Evolutionary conservation across 37 sponge, comb jelly and placozoan genomes (phyloP), one percentile per base, ranked within the genome.

Genomic region (Oscarella lobularis): DNA sequence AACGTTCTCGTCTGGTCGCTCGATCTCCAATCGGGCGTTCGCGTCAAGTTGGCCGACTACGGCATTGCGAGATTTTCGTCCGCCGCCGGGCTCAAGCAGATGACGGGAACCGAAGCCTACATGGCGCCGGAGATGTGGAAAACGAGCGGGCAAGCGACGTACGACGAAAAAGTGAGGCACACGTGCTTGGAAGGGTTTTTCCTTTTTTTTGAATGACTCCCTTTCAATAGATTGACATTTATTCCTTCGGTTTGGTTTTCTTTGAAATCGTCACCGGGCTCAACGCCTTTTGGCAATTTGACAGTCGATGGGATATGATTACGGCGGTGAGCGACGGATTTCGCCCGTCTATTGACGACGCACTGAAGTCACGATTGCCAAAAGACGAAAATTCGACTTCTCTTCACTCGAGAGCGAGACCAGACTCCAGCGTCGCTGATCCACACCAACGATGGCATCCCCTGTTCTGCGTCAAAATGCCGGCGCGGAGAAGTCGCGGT

Each of bases 41-140:
- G 67, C 3, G 79, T 78, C 33, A 78, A 78, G 71, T 36, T 78
- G 35, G 67, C 79, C 2, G 79, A 78, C n/a, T 78, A 78, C 29
- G 79, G 79, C 36, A 72, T 78, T 29, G 9, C 69, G 34, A 70
- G 54, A 2, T 78, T 78, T 33, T n/a, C 71, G 20, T 4, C 39
- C 3, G 54, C 69, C n/a, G 34, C 34, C 38, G 79, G 79, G 3
- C 2, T 78, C 3, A 69, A 72, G 73, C 34, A 67, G 20, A 38
- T 5, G 6, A 9, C 36, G 5, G 79, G 79, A 3, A 78, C 79
- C 33, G 70, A 78, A 67, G 71, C 34, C 37, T 78, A 78, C 36
- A 78, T 78, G 79, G 79, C 79, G 2, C 79, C 79, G 2, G 79
- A 78, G 33, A 14, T 78, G 36, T 67, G 34, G 34, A 72, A 71